Conservation (phyloP, 2,113 vertebrate genomes). For the Narcine bancroftii region DNA sequence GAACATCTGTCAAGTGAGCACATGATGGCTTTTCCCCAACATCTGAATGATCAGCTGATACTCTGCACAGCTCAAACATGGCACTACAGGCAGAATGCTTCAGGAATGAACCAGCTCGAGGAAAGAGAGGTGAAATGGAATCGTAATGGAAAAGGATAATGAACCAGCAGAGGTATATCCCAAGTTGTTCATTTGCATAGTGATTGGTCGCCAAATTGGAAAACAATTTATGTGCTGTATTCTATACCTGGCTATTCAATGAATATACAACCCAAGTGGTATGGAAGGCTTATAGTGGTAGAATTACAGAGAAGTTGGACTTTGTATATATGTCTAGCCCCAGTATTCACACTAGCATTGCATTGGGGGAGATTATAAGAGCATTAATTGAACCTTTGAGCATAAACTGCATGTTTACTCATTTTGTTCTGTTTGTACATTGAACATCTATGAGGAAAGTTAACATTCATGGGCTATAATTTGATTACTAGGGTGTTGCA, state of each 20-base stretch:
- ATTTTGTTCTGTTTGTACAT: background rate
- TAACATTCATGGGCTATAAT: background rate
- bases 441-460: background rate
- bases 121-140: background rate
- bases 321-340: background rate
- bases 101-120: background rate
- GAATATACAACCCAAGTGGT: background rate
- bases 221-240: background rate
- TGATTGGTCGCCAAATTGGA: background rate
- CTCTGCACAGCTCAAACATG: background rate
- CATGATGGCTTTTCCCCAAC: background rate
- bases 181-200: background rate
- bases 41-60: background rate
- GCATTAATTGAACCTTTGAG: background rate
- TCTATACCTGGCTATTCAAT: background rate
- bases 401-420: background rate
- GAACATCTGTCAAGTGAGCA: background rate
- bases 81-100: background rate
- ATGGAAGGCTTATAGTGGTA: background rate
- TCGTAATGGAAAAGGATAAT: background rate
- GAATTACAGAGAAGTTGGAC: background rate
- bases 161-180: background rate
- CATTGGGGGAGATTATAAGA: background rate
- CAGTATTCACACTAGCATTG: background rate
- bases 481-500: slow-evolving; percentile 54